Conservation (phyloP, 2,888 invertebrate species). For the Stomorhina lunata region DNA sequence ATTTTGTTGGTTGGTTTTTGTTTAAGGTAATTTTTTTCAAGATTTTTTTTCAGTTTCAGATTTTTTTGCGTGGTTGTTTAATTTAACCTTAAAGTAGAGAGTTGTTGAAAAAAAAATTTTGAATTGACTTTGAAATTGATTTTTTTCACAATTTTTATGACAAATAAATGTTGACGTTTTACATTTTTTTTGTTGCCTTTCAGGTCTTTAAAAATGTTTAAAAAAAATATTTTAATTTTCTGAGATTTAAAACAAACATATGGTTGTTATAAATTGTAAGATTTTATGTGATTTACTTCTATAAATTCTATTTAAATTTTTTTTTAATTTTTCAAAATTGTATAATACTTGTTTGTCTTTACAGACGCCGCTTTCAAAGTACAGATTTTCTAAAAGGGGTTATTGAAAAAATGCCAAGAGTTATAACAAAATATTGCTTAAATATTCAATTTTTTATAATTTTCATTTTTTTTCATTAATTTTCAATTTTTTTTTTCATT, state of each 20-base stretch:
- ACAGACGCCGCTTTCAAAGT: slow-evolving; percentile 26
- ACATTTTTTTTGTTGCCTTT: neutral
- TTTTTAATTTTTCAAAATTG: slow-evolving; percentile 9
- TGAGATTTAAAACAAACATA: slow-evolving; percentile 31
- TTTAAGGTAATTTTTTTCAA: too few species aligned
- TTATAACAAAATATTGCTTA: slow-evolving; percentile 36
- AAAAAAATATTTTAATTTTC: neutral
- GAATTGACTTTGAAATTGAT: slow-evolving; percentile 64
- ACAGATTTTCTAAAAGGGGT: neutral
- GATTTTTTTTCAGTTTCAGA: too few species aligned
- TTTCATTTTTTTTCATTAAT: too few species aligned
- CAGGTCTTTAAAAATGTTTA: slow-evolving; percentile 8
- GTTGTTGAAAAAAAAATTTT: slow-evolving; percentile 39
- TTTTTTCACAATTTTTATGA: slow-evolving; percentile 51
- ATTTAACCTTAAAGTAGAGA: slow-evolving; percentile 59
- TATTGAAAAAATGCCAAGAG: too few species aligned
- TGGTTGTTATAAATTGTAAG: neutral
- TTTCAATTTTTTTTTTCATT: too few species aligned
- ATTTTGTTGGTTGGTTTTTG: neutral
- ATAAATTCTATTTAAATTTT: neutral
- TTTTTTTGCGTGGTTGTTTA: slow-evolving; percentile 49
- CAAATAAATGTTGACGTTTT: slow-evolving; percentile 49
- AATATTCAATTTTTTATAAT: too few species aligned
- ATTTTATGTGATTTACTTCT: neutral
- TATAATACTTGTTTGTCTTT: slow-evolving; percentile 19